phyloP scores from a whole-genome alignment of 1,140 invertebrate genomes.

The Drosophila setifemur region DNA sequence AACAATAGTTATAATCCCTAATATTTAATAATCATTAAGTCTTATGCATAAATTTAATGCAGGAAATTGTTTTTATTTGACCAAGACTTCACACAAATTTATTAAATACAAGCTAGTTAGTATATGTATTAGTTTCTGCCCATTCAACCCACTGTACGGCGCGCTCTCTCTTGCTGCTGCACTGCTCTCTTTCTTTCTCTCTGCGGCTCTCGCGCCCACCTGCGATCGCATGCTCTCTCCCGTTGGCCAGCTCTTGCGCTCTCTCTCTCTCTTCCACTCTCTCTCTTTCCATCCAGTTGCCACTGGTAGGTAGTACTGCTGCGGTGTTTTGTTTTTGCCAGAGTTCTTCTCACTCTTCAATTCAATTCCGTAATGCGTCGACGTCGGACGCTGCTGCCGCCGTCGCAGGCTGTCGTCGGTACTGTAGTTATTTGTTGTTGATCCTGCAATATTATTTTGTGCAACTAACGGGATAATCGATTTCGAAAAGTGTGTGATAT shows the following conservation, averaged over 20 bases:
- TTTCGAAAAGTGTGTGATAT: too few relatives aligned
- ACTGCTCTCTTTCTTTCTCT: background rate
- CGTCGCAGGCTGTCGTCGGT: conserved; percentile 27
- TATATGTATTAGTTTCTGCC: background rate
- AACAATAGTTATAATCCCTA: too few relatives aligned
- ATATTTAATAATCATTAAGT: too few relatives aligned
- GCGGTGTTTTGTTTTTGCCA: conserved; percentile 20
- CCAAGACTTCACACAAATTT: too few relatives aligned
- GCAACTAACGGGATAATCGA: too few relatives aligned
- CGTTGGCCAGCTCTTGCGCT: background rate
- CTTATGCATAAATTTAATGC: too few relatives aligned
- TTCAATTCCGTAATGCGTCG: conserved; percentile 29
- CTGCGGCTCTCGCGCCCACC: too few relatives aligned
- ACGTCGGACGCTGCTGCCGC: conserved; percentile 29
- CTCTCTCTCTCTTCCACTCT: background rate
- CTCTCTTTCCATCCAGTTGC: too few relatives aligned
- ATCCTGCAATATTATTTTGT: conserved; percentile 2
- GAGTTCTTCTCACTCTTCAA: conserved; percentile 4
- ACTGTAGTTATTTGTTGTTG: conserved; percentile 16
- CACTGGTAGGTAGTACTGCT: background rate
- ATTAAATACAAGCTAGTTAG: too few relatives aligned
- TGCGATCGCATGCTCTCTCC: conserved; percentile 5
- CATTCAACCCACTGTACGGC: background rate
- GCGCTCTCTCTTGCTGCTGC: background rate
- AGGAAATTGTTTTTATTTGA: too few relatives aligned